Conservation (phyloP, 1,140 invertebrate genomes). For the Drosophila orosa region DNA sequence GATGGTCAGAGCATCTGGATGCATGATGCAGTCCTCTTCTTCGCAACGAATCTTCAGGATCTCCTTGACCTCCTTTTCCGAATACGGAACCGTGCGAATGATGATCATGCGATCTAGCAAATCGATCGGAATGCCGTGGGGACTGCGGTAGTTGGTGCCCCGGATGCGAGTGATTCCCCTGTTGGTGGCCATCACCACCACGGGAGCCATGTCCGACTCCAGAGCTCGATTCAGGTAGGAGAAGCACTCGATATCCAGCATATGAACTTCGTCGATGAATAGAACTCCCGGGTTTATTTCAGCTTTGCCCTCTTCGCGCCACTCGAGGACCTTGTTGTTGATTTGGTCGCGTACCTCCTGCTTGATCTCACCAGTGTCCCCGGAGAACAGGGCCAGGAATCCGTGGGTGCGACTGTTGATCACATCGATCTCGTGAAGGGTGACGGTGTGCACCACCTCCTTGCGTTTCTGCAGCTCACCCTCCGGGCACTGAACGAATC, state of each 20-base stretch:
- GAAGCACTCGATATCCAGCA: conserved; percentile 99
- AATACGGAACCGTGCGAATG: conserved; percentile 95
- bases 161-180: conserved; percentile 97
- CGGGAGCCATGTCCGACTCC: conserved; percentile 98
- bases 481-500: conserved; percentile 99
- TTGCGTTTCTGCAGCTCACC: conserved; percentile 99
- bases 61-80: conserved; percentile 94
- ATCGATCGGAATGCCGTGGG: conserved; percentile 98
- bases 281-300: conserved; percentile 98
- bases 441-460: conserved; percentile 99
- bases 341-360: conserved; percentile 99
- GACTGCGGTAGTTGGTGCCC: conserved; percentile 96
- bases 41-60: conserved; percentile 97
- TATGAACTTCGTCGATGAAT: conserved; percentile 97
- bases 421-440: conserved; percentile 99
- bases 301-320: conserved; percentile 99
- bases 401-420: conserved; percentile 99
- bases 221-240: conserved; percentile 98
- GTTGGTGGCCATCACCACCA: conserved; percentile 99
- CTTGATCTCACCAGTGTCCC: conserved; percentile 99
- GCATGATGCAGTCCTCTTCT: conserved; percentile 99
- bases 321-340: conserved; percentile 98
- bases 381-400: conserved; percentile 98
- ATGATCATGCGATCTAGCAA: conserved; percentile 98
- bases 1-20: conserved; percentile 95